Evolutionary conservation across 35 echinoderm and acorn worm species (phyloP).

Genomic region (Strongylocentrotus purpuratus): DNA sequence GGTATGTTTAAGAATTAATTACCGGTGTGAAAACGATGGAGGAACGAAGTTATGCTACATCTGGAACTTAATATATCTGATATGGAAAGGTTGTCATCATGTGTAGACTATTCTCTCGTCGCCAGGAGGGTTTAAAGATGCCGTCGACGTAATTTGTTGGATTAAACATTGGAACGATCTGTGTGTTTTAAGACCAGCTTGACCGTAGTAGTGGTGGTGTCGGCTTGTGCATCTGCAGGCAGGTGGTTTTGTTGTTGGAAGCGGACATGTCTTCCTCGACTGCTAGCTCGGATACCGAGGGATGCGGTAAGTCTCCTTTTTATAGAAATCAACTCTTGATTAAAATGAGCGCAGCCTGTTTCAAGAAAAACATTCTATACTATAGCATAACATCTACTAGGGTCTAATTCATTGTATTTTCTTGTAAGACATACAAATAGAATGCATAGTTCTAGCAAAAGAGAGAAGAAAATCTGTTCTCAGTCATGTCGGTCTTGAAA

Average conservation of each 20-base stretch:
- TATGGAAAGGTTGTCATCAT: neutral
- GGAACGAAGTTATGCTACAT: neutral
- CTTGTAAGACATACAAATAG: no score
- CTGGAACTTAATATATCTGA: neutral
- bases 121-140: constrained; percentile 21
- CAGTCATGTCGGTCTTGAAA: no score
- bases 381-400: no score
- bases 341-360: no score
- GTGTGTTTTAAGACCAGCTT: neutral
- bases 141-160: neutral
- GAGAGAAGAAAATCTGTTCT: no score
- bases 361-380: no score
- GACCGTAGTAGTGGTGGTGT: neutral
- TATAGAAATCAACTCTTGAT: no score
- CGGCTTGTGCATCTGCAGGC: constrained; percentile 2
- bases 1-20: constrained; percentile 44
- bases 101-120: no score
- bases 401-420: no score
- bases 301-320: constrained; percentile 28
- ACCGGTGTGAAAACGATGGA: neutral
- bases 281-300: constrained; percentile 33
- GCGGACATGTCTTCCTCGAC: constrained; percentile 27
- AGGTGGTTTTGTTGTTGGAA: neutral
- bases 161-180: neutral
- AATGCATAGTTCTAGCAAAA: no score